Evolutionary conservation across 2,113 vertebrate genomes (phyloP).

Genomic region (Rhynchomys soricoides): DNA sequence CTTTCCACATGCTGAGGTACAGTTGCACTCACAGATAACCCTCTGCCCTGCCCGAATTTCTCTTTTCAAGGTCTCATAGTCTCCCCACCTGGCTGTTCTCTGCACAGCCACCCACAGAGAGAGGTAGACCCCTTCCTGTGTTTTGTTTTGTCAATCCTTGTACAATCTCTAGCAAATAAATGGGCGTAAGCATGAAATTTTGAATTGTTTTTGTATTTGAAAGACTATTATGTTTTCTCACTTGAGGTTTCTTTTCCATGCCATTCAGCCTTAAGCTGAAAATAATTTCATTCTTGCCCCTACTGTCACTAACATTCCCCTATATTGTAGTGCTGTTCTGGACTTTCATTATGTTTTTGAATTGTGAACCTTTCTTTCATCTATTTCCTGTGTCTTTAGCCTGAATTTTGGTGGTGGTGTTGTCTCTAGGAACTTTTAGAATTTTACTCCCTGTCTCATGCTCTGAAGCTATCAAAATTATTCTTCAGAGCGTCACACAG

Average conservation of each 20-base stretch:
- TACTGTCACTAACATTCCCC: accelerated
- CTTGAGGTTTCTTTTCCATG: neutral
- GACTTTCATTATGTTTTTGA: neutral
- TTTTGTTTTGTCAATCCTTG: neutral
- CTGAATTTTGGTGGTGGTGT: neutral
- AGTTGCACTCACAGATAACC: too few relatives aligned
- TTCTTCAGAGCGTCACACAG: neutral
- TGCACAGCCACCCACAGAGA: neutral
- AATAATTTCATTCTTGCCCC: neutral
- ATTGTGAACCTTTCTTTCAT: neutral
- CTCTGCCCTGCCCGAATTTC: too few relatives aligned
- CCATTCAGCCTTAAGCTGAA: neutral
- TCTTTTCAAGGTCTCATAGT: neutral
- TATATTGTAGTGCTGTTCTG: neutral
- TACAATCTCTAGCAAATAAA: neutral
- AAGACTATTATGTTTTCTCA: neutral
- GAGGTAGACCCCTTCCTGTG: too few relatives aligned
- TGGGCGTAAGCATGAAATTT: neutral
- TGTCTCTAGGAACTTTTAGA: neutral
- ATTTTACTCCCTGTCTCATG: neutral
- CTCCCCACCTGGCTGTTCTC: neutral
- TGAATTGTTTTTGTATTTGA: neutral
- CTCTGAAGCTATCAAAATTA: neutral
- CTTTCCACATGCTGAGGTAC: neutral
- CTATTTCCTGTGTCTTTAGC: neutral